These are phyloP conservation scores for Typhlichthys subterraneus DNA, from an alignment of 2,797 vertebrate genomes.

Conservation along the genomic window DNA sequence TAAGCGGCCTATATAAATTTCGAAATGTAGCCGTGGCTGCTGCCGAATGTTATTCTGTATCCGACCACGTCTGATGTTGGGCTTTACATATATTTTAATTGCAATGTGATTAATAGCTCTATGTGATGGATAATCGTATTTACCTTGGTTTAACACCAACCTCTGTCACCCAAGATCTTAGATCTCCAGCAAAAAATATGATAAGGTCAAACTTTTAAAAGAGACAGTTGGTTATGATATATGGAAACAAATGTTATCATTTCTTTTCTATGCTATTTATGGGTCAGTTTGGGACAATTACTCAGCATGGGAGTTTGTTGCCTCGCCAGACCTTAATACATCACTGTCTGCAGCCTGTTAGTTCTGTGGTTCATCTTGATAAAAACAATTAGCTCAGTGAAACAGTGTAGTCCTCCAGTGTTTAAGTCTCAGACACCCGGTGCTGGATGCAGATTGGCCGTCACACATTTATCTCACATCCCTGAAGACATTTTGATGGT, in stretches of 20 bases:
- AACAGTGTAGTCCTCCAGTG: conserved; percentile 32
- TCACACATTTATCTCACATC: conserved; percentile 56
- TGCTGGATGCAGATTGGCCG: conserved; percentile 31
- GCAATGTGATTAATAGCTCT: conserved; percentile 17
- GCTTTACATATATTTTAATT: conserved; percentile 13
- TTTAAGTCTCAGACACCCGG: conserved; percentile 25
- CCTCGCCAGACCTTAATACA: conserved; percentile 35
- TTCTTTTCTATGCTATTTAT: conserved; percentile 58
- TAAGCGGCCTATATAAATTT: conserved; percentile 30
- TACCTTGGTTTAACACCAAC: conserved; percentile 55
- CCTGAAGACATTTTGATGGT: conserved; percentile 63
- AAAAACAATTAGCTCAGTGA: conserved; percentile 60
- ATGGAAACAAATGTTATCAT: conserved; percentile 44
- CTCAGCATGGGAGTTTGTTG: conserved; percentile 16
- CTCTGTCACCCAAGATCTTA: conserved; percentile 14
- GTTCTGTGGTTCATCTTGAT: conserved; percentile 47
- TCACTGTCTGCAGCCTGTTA: conserved; percentile 35
- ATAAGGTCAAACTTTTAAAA: conserved; percentile 27
- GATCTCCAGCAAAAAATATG: conserved; percentile 19
- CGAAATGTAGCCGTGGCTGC: conserved; percentile 18
- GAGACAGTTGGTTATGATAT: conserved; percentile 30
- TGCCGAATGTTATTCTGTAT: conserved; percentile 8
- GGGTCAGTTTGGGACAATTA: conserved; percentile 40
- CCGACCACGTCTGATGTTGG: conserved; percentile 8
- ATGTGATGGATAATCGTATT: conserved; percentile 35